Evolutionary conservation across 2,797 vertebrate species (phyloP).

Genomic region (Phoxinus dragarum): DNA sequence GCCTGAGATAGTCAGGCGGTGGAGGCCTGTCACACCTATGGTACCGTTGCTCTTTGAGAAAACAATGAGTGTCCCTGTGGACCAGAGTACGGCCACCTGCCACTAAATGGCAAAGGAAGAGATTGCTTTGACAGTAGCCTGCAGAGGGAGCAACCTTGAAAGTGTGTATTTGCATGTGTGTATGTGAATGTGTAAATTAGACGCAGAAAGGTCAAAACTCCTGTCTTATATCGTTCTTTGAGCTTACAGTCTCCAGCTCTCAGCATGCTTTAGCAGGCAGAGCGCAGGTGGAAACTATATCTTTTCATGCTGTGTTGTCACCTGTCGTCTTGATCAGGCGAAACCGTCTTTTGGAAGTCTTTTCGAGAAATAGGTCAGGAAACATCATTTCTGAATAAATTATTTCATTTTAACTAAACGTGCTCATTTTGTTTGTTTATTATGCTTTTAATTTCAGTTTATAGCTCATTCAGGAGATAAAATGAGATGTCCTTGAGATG

Average conservation of each 20-base stretch:
- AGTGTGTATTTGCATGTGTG: conserved; percentile 31
- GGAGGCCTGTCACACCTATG: conserved; percentile 68
- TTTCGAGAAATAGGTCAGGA: conserved; percentile 49
- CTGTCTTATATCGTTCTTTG: conserved; percentile 40
- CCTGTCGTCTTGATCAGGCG: conserved; percentile 6
- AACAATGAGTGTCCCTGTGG: conserved; percentile 68
- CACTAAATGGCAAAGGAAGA: conserved; percentile 65
- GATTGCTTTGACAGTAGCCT: conserved; percentile 71
- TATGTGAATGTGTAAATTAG: conserved; percentile 38
- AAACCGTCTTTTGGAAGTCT: not conserved
- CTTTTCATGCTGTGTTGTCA: conserved; percentile 37
- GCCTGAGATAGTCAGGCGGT: conserved; percentile 66
- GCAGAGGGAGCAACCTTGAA: conserved; percentile 52
- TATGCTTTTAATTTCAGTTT: conserved; percentile 58
- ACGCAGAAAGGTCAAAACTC: conserved; percentile 42
- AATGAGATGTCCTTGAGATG: conserved; percentile 58
- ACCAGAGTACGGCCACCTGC: conserved; percentile 65
- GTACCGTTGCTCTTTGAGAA: conserved; percentile 66
- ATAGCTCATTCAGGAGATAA: conserved; percentile 28
- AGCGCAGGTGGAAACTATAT: conserved; percentile 29
- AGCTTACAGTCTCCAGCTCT: conserved; percentile 24
- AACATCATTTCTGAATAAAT: not conserved
- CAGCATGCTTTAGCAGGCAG: conserved; percentile 32
- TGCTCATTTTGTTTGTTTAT: conserved; percentile 62
- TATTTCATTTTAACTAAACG: not conserved